Evolutionary conservation across 1,140 invertebrate species (phyloP).

Genomic region (Eumaeus atala): DNA sequence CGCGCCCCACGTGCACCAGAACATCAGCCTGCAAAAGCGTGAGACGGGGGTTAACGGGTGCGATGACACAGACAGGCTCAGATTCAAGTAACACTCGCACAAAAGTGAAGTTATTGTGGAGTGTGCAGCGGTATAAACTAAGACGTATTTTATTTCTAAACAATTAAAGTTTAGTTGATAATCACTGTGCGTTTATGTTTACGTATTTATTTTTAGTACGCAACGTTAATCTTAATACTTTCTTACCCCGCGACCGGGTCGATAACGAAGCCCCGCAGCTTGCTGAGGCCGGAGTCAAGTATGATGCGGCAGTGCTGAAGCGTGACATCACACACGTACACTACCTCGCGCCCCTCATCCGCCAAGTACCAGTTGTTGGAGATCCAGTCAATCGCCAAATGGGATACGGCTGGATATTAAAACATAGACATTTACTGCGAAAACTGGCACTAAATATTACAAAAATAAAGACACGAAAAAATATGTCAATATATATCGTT

Average conservation of each 20-base stretch:
- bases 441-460: too few relatives aligned
- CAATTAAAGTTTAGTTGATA: too few relatives aligned
- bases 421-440: not conserved
- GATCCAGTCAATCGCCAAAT: constrained; percentile 90
- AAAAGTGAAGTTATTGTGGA: too few relatives aligned
- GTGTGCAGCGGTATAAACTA: too few relatives aligned
- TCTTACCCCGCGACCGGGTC: constrained; percentile 84
- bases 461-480: too few relatives aligned
- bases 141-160: too few relatives aligned
- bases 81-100: too few relatives aligned
- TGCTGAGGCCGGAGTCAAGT: constrained; percentile 81
- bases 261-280: constrained; percentile 85
- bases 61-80: not conserved
- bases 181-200: too few relatives aligned
- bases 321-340: constrained; percentile 81
- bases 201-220: too few relatives aligned
- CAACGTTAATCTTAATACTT: too few relatives aligned
- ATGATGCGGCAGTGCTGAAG: constrained; percentile 81
- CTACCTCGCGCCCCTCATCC: constrained; percentile 82
- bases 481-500: too few relatives aligned
- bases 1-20: constrained; percentile 85
- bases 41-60: too few relatives aligned
- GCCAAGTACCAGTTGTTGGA: constrained; percentile 90
- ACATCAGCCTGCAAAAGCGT: constrained; percentile 79
- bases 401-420: constrained; percentile 75